A percentile compares a stretch with the other conserved stretches of the same genome.
phyloP scores from a whole-genome alignment of 2,888 invertebrate genomes.

The Neria commutata region DNA sequence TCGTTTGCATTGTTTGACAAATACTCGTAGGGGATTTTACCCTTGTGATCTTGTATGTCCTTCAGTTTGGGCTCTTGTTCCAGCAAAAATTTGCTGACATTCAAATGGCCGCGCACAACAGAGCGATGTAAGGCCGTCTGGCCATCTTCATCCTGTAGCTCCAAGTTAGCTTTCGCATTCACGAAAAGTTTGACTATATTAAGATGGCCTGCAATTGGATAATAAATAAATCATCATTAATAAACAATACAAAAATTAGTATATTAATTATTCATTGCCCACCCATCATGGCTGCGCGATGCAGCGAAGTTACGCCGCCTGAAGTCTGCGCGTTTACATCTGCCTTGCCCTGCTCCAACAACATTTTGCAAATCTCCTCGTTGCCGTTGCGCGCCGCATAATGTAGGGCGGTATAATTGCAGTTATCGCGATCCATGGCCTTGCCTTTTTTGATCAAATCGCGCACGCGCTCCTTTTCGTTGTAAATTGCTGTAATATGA shows the following conservation, averaged over 20 bases:
- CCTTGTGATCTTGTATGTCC: conserved; percentile 62
- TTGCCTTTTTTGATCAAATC: conserved; percentile 66
- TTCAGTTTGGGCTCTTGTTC: conserved; percentile 48
- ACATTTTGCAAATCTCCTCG: conserved; percentile 70
- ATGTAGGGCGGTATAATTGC: conserved; percentile 87
- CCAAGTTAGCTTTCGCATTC: conserved; percentile 68
- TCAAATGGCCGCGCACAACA: conserved; percentile 64
- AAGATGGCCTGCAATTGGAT: conserved; percentile 65
- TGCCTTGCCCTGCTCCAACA: conserved; percentile 72
- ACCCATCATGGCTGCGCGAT: conserved; percentile 81
- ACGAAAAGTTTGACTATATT: conserved; percentile 73
- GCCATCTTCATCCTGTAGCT: conserved; percentile 77
- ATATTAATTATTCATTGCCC: conserved; percentile 28
- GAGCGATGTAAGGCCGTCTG: conserved; percentile 83
- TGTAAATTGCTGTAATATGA: conserved; percentile 70
- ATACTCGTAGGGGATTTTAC: conserved; percentile 61
- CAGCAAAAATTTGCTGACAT: conserved; percentile 53
- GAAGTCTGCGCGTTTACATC: conserved; percentile 76
- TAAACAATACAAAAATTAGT: not conserved
- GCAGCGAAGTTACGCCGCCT: conserved; percentile 82
- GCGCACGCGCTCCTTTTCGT: conserved; percentile 72
- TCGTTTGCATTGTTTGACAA: conserved; percentile 59
- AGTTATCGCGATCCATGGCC: conserved; percentile 71
- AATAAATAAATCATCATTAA: not conserved
- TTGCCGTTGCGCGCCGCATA: conserved; percentile 87